Percentiles rank a stretch among this genome's conserved stretches.
Conservation (phyloP, 2,888 invertebrate genomes). For the Synanthedon myopaeformis region DNA sequence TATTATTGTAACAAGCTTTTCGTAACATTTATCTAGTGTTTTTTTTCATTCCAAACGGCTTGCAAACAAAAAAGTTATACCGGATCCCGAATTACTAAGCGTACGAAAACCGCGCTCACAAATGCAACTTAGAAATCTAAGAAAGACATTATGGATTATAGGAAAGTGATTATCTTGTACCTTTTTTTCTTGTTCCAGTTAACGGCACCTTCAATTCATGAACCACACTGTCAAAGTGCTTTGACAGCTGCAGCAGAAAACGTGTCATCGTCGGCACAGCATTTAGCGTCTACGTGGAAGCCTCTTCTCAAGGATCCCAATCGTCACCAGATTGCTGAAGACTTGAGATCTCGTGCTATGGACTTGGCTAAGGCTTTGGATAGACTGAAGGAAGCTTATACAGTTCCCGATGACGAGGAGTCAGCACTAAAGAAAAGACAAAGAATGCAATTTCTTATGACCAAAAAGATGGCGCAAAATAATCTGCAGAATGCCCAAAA, state of each 20-base stretch:
- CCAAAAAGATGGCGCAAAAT: not conserved
- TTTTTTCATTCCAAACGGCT: no score
- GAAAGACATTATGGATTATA: no score
- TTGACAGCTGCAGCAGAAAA: constrained; percentile 32
- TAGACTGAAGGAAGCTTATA: constrained; percentile 26
- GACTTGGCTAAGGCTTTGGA: constrained; percentile 39
- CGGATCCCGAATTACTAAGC: no score
- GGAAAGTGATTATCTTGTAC: not conserved
- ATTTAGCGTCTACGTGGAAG: constrained; percentile 22
- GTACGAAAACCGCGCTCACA: no score
- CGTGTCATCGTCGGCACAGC: constrained; percentile 25
- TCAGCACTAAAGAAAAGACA: not conserved
- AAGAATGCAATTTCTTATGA: not conserved
- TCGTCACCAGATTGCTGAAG: constrained; percentile 13
- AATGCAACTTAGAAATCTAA: no score
- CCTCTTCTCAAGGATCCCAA: constrained; percentile 27
- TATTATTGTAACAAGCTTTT: no score
- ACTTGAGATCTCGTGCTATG: constrained; percentile 17
- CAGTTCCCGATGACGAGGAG: constrained; percentile 7
- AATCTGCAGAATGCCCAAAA: not conserved
- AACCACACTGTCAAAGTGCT: constrained; percentile 51
- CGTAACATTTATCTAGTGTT: no score
- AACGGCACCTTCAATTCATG: constrained; percentile 37
- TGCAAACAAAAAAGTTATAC: no score
- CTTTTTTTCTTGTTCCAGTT: constrained; percentile 20